A percentile compares a stretch with the other conserved stretches of the same genome.
phyloP scores from a whole-genome alignment of 1,140 invertebrate species.

The Aphelenchoides avenae region DNA sequence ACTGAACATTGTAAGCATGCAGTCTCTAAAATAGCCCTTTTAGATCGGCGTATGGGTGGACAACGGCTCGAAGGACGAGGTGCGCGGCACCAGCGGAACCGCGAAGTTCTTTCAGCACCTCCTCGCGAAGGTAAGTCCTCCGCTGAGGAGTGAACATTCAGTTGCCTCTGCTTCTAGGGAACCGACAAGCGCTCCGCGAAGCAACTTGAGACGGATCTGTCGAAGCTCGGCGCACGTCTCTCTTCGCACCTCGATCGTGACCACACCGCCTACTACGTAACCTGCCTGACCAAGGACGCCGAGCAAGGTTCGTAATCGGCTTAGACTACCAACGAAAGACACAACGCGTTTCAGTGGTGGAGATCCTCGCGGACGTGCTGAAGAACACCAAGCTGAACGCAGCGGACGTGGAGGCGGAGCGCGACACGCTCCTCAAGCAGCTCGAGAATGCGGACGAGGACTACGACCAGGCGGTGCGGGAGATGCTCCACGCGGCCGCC shows the following conservation, averaged over 20 bases:
- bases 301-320: slow-evolving; percentile 67
- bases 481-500: slow-evolving; percentile 91
- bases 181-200: slow-evolving; percentile 87
- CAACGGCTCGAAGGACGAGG: slow-evolving; percentile 93
- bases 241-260: slow-evolving; percentile 98
- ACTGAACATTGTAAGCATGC: no score
- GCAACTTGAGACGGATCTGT: slow-evolving; percentile 90
- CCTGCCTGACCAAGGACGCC: slow-evolving; percentile 88
- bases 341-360: slow-evolving; percentile 70
- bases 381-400: slow-evolving; percentile 89
- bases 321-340: no score
- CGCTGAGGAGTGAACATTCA: no score
- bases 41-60: slow-evolving; percentile 94
- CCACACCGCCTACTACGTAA: slow-evolving; percentile 98
- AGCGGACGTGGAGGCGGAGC: slow-evolving; percentile 89
- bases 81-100: slow-evolving; percentile 87
- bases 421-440: slow-evolving; percentile 90
- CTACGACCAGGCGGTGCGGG: slow-evolving; percentile 97
- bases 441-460: slow-evolving; percentile 99
- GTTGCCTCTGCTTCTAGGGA: no score
- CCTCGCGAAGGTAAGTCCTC: slow-evolving; percentile 79
- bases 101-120: slow-evolving; percentile 99
- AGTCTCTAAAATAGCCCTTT: no score
- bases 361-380: slow-evolving; percentile 94
- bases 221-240: slow-evolving; percentile 96